Evolutionary conservation across 2,113 vertebrate species (phyloP).

Genomic region (Phalacrocorax carbo): DNA sequence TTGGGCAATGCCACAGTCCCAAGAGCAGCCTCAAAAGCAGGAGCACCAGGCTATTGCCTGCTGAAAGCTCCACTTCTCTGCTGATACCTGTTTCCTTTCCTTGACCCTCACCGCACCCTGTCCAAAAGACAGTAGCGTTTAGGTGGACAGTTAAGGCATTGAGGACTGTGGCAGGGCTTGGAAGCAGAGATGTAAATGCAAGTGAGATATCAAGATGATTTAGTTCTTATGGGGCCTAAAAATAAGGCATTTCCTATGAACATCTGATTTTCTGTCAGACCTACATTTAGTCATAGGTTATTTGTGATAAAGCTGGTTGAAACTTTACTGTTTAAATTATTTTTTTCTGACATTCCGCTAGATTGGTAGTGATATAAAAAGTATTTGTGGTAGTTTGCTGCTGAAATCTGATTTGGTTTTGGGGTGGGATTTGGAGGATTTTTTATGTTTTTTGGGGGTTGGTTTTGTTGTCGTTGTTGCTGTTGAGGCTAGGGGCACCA

Average conservation of each 20-base stretch:
- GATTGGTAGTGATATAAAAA: background rate
- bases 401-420: background rate
- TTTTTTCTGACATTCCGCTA: background rate
- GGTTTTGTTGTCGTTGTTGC: background rate
- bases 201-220: background rate
- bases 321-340: background rate
- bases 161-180: background rate
- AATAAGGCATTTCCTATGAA: background rate
- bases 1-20: constrained; percentile 38
- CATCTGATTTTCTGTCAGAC: background rate
- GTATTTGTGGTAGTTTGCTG: background rate
- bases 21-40: background rate
- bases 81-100: background rate
- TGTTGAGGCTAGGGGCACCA: background rate
- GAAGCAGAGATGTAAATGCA: background rate
- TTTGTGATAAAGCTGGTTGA: background rate
- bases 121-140: background rate
- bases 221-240: background rate
- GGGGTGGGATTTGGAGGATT: accelerated
- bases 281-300: background rate
- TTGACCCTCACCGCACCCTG: background rate
- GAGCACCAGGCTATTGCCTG: background rate
- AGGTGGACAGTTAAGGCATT: background rate
- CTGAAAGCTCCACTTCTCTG: constrained; percentile 20
- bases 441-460: too few relatives aligned